Evolutionary conservation across 1,140 invertebrate genomes (phyloP).

Genomic region (Ylistrum balloti): DNA sequence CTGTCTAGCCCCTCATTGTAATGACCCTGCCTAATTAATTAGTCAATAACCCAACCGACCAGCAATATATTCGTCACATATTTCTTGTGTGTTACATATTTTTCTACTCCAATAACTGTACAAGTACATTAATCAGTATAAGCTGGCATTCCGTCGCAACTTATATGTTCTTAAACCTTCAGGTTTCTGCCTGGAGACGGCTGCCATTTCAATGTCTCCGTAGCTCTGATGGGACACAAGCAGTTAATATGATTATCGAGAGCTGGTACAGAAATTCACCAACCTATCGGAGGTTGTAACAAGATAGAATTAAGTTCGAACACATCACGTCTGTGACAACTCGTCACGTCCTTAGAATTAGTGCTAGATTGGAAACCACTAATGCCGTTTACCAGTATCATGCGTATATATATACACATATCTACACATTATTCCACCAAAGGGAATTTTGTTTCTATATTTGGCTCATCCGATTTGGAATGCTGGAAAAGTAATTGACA

Average conservation of each 20-base stretch:
- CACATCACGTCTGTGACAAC: conserved; percentile 7
- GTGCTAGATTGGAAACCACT: conserved; percentile 16
- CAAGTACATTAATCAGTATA: conserved; percentile 5
- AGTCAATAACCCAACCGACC: not conserved
- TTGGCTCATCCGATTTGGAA: conserved; percentile 8
- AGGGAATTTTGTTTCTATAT: conserved; percentile 13
- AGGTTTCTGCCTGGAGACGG: not conserved
- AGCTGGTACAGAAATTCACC: not conserved
- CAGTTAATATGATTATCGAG: not conserved
- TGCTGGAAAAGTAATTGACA: not conserved
- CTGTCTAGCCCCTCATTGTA: too few species aligned
- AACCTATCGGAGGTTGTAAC: not conserved
- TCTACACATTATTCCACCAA: not conserved
- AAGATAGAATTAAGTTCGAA: conserved; percentile 9
- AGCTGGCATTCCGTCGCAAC: not conserved
- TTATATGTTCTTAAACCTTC: not conserved
- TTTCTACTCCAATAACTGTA: not conserved
- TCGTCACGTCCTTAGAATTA: not conserved
- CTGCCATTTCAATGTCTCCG: not conserved
- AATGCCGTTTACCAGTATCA: not conserved
- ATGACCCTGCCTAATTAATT: not conserved
- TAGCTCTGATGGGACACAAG: not conserved
- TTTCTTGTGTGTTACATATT: not conserved
- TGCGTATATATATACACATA: not conserved
- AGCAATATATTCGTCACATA: not conserved